These are phyloP conservation scores for Masticophis lateralis DNA, from an alignment of 2,797 vertebrate genomes.

Conservation along the genomic window DNA sequence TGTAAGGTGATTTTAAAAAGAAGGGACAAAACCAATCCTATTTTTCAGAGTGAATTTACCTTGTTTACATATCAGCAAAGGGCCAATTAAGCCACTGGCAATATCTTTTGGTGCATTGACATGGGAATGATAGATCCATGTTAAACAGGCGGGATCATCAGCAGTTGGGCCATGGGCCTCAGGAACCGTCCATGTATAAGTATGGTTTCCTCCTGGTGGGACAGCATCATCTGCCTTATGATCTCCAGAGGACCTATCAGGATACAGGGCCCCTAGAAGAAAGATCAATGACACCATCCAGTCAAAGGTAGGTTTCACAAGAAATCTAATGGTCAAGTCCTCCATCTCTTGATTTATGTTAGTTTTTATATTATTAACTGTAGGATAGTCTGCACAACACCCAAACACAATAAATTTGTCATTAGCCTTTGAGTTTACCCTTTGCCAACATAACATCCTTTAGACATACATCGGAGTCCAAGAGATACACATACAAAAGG, in stretches of 20 bases:
- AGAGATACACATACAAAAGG: neutral
- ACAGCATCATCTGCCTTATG: slow-evolving; percentile 77
- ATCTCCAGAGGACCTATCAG: slow-evolving; percentile 72
- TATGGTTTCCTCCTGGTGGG: slow-evolving; percentile 70
- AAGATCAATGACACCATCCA: slow-evolving; percentile 43
- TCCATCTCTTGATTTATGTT: neutral
- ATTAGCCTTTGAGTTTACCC: neutral
- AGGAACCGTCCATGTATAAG: slow-evolving; percentile 77
- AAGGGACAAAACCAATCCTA: neutral
- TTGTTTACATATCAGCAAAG: slow-evolving; percentile 77
- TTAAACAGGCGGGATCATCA: slow-evolving; percentile 76
- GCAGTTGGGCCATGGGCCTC: slow-evolving; percentile 73
- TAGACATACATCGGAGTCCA: neutral
- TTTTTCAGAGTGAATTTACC: slow-evolving; percentile 54
- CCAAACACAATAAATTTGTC: neutral
- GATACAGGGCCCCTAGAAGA: slow-evolving; percentile 77
- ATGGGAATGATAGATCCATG: slow-evolving; percentile 83
- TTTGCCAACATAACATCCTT: neutral
- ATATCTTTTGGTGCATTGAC: slow-evolving; percentile 79
- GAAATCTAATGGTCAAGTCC: neutral
- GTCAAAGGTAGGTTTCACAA: slow-evolving; percentile 12
- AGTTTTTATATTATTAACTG: neutral
- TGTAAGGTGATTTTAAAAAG: slow-evolving; percentile 5
- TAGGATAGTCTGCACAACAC: neutral
- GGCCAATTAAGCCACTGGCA: slow-evolving; percentile 78